A percentile compares a stretch with the other conserved stretches of the same genome.
These are phyloP conservation scores for Epizoanthus stellaris DNA, from an alignment of 92 coral and sea anemone species.

Conservation along the genomic window DNA sequence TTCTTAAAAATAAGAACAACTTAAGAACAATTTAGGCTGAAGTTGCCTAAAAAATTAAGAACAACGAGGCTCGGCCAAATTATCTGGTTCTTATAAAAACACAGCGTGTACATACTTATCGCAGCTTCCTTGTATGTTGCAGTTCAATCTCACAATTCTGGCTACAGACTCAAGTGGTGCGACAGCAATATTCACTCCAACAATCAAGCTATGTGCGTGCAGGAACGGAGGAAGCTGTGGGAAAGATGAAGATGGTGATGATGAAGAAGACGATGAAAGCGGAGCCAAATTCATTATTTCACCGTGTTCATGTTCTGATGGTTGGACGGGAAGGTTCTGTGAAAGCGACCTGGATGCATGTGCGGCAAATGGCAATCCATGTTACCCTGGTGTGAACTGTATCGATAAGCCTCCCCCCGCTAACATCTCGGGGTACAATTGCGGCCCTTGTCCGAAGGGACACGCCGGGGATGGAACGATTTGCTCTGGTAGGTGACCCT, in stretches of 20 bases:
- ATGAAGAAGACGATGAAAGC: conserved; percentile 6
- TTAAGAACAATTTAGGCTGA: not conserved
- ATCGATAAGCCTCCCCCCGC: conserved; percentile 68
- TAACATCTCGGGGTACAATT: conserved; percentile 59
- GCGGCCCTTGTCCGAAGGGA: conserved; percentile 84
- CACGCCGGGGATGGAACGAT: conserved; percentile 68
- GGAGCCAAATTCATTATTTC: conserved; percentile 63
- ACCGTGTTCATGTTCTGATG: conserved; percentile 69
- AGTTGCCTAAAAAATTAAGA: not conserved
- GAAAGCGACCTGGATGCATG: conserved; percentile 73
- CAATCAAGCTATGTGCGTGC: conserved; percentile 76
- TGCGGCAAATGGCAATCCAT: conserved; percentile 68
- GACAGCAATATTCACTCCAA: conserved; percentile 65
- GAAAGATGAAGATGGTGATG: conserved; percentile 44
- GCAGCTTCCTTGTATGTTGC: not conserved
- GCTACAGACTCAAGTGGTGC: conserved; percentile 72
- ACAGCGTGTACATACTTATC: too few species aligned
- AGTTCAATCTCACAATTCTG: conserved; percentile 68
- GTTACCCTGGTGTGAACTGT: conserved; percentile 78
- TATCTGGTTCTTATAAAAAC: too few species aligned
- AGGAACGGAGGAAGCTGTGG: conserved; percentile 67
- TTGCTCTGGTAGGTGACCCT: conserved; percentile 62
- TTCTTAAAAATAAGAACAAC: too few species aligned
- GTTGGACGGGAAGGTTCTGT: conserved; percentile 78
- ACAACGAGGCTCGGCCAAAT: too few species aligned